Evolutionary conservation across 2,888 invertebrate species (phyloP).

Genomic region (Drosophila aldrichi): DNA sequence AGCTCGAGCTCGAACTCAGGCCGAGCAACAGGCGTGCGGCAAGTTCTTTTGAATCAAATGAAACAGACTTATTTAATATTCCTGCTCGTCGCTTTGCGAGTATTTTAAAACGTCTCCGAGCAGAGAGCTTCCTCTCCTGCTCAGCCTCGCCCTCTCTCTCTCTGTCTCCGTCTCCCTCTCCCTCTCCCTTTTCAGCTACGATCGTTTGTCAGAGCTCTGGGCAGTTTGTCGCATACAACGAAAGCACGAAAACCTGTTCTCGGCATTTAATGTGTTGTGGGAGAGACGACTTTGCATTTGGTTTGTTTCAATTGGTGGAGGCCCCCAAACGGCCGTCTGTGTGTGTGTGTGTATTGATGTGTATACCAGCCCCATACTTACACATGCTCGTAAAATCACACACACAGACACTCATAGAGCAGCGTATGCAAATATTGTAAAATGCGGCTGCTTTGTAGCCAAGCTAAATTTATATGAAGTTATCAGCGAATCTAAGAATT

Average conservation of each 20-base stretch:
- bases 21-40: conserved; percentile 59
- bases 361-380: conserved; percentile 51
- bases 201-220: conserved; percentile 21
- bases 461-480: conserved; percentile 23
- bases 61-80: conserved; percentile 78
- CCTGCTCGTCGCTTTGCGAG: conserved; percentile 43
- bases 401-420: conserved; percentile 3
- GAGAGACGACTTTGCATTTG: conserved; percentile 79
- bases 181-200: conserved; percentile 9
- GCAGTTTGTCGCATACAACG: conserved; percentile 46
- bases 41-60: conserved; percentile 76
- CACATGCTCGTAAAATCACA: background rate
- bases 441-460: conserved; percentile 59
- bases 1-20: conserved; percentile 6
- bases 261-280: conserved; percentile 73
- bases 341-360: conserved; percentile 49
- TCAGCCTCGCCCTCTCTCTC: background rate
- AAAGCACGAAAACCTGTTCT: conserved; percentile 70
- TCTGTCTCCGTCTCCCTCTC: background rate
- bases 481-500: conserved; percentile 40
- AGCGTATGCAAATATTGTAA: conserved; percentile 69
- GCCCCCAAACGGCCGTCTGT: conserved; percentile 56
- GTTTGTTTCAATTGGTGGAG: conserved; percentile 78
- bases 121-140: conserved; percentile 8
- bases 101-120: conserved; percentile 30